Evolutionary conservation across 1,140 invertebrate species (phyloP).

Genomic region (Monomorium pharaonis): DNA sequence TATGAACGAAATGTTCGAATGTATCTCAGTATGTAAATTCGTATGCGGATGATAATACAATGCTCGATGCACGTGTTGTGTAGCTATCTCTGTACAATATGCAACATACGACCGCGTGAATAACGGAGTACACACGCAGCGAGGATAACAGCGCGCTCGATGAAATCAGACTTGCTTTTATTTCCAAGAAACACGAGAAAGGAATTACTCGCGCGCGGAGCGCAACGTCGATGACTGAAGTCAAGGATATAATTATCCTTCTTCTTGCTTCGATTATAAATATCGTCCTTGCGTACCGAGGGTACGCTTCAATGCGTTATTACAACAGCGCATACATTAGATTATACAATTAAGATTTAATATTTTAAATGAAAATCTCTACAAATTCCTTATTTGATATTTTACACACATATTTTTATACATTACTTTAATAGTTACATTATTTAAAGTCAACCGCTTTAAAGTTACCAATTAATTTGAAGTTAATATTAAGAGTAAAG

Average conservation of each 20-base stretch:
- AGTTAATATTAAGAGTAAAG: not conserved
- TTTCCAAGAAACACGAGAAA: constrained; percentile 36
- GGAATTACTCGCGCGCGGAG: not conserved
- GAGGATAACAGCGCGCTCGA: not conserved
- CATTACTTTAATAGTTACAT: constrained; percentile 32
- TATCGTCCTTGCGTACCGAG: constrained; percentile 6
- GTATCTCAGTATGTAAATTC: not conserved
- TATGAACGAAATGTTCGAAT: constrained; percentile 12
- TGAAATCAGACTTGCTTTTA: constrained; percentile 51
- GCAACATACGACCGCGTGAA: constrained; percentile 27
- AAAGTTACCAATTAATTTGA: constrained; percentile 30
- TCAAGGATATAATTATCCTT: constrained; percentile 27
- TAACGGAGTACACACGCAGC: constrained; percentile 23
- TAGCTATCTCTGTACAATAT: constrained; percentile 45
- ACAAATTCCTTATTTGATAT: not conserved
- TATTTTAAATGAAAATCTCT: constrained; percentile 4
- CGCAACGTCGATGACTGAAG: constrained; percentile 8
- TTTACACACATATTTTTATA: constrained; percentile 17
- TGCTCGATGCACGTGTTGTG: constrained; percentile 20
- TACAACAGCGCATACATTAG: constrained; percentile 7
- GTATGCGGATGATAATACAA: constrained; percentile 8
- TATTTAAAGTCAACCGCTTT: constrained; percentile 28
- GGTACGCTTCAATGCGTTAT: not conserved
- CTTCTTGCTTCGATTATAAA: not conserved
- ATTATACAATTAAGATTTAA: constrained; percentile 36